Percentiles rank a stretch among this genome's conserved stretches.
Conservation (phyloP, 2,888 invertebrate genomes). For the Drosophila ustulata region DNA sequence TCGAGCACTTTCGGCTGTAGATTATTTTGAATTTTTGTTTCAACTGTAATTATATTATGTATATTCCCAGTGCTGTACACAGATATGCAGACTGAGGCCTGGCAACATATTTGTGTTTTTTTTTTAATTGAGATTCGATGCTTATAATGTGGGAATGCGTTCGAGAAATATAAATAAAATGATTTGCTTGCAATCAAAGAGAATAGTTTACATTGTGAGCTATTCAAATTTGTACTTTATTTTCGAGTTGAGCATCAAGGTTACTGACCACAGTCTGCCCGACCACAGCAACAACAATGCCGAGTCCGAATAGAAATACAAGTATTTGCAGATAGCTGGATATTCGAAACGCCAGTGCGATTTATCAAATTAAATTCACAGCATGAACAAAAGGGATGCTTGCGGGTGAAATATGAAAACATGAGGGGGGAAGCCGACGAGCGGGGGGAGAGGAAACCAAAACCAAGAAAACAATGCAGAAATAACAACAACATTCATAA, state of each 20-base stretch:
- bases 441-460: not conserved
- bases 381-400: conserved; percentile 26
- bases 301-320: not conserved
- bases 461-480: conserved; percentile 25
- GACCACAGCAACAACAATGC: conserved; percentile 3
- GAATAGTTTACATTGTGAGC: conserved; percentile 10
- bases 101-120: not conserved
- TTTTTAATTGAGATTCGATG: not conserved
- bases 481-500: conserved; percentile 39
- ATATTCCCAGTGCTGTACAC: not conserved
- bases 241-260: conserved; percentile 18
- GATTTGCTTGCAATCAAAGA: conserved; percentile 16
- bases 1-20: not conserved
- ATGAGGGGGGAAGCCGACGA: not conserved
- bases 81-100: not conserved
- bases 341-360: conserved; percentile 32
- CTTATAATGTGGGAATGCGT: not conserved
- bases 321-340: conserved; percentile 12
- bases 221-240: conserved; percentile 12
- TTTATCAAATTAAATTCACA: conserved; percentile 54
- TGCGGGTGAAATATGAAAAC: conserved; percentile 26
- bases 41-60: conserved; percentile 1
- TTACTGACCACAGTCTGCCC: conserved; percentile 21
- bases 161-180: not conserved
- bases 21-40: not conserved